phyloP scores from a whole-genome alignment of 2,113 vertebrate genomes.

The Hyperopisus bebe region DNA sequence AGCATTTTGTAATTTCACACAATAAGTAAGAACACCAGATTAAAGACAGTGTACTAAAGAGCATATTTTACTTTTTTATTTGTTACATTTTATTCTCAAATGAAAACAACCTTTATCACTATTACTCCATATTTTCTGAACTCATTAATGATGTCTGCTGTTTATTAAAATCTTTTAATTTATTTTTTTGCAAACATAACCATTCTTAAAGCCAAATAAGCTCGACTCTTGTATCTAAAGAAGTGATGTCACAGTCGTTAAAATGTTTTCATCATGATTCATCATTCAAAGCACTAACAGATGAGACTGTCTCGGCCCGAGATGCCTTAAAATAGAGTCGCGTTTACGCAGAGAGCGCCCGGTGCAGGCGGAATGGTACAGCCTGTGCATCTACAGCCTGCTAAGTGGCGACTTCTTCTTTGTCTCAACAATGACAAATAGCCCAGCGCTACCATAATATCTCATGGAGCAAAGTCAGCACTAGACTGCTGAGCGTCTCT shows the following conservation, averaged over 20 bases:
- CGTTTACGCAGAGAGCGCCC: not conserved
- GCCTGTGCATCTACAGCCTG: not conserved
- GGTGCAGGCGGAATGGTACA: not conserved
- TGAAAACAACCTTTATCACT: not conserved
- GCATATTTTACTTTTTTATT: not conserved
- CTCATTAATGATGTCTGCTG: not conserved
- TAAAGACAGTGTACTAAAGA: not conserved
- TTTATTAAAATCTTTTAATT: not conserved
- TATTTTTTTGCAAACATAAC: not conserved
- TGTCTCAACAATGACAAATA: conserved; percentile 21
- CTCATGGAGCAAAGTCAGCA: not conserved
- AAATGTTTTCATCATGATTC: not conserved
- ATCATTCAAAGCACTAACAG: not conserved
- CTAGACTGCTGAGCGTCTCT: not conserved
- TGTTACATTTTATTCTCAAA: not conserved
- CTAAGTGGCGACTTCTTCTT: conserved; percentile 5
- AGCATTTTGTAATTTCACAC: not conserved
- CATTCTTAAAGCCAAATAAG: not conserved
- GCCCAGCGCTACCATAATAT: not conserved
- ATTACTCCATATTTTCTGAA: not conserved
- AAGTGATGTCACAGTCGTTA: not conserved
- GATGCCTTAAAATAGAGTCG: not conserved
- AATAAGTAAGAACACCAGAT: not conserved
- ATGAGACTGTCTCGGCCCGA: not conserved
- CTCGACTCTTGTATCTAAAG: not conserved